Evolutionary conservation across 92 coral and sea anemone genomes (phyloP).

Genomic region (Palythoa caribaeorum): DNA sequence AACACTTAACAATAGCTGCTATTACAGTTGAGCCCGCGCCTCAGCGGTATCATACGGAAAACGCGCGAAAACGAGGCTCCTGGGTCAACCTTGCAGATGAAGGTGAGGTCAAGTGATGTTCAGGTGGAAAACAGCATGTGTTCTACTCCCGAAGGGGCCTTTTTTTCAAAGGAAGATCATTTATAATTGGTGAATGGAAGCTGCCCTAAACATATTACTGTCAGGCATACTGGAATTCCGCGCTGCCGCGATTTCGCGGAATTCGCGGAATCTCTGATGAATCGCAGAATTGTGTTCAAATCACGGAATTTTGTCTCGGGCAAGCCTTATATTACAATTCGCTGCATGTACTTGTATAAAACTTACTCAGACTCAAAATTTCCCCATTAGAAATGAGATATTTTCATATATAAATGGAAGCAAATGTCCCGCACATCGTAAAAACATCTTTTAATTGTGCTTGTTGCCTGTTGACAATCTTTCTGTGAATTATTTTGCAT

Average conservation of each 20-base stretch:
- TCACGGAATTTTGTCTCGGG: no score
- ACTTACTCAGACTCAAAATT: neutral
- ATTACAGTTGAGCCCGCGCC: no score
- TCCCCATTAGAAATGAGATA: constrained; percentile 1
- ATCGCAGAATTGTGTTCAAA: neutral
- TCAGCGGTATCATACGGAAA: no score
- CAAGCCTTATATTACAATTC: neutral
- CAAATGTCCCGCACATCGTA: constrained; percentile 2
- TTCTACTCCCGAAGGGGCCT: no score
- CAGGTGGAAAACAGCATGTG: no score
- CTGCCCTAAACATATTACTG: no score
- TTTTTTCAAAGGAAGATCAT: no score
- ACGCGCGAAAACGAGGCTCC: no score
- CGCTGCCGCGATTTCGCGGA: neutral
- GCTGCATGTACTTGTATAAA: neutral
- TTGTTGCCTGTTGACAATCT: constrained; percentile 10
- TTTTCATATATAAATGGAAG: constrained; percentile 22
- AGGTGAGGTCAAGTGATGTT: no score
- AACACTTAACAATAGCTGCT: no score
- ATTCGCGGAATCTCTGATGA: neutral
- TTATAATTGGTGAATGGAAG: no score
- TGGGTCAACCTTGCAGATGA: no score
- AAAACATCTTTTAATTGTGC: constrained; percentile 1
- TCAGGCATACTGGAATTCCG: neutral
- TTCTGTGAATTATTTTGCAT: neutral